Evolutionary conservation across 2,888 invertebrate species (phyloP).

Genomic region (Frankliniella fusca): DNA sequence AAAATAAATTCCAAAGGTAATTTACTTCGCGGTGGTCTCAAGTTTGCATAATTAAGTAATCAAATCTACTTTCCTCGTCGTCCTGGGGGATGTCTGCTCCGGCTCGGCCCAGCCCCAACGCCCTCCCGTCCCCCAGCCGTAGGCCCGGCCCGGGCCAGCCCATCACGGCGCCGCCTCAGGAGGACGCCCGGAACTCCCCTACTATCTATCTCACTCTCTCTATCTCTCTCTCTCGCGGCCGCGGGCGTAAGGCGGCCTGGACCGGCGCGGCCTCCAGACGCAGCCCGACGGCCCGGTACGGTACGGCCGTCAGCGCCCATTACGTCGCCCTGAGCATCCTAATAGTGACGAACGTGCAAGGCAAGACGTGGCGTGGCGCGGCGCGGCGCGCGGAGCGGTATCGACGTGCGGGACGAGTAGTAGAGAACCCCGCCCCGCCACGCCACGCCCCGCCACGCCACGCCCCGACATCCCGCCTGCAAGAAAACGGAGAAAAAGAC

Average conservation of each 20-base stretch:
- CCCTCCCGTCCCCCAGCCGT: background rate
- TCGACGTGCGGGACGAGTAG: background rate
- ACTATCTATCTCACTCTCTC: background rate
- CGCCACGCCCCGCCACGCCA: background rate
- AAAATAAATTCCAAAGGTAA: too few relatives aligned
- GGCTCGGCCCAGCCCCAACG: too few relatives aligned
- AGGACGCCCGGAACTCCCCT: background rate
- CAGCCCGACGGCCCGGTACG: background rate
- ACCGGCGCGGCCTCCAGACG: background rate
- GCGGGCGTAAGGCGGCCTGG: too few relatives aligned
- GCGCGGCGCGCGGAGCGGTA: background rate
- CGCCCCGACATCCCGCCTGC: background rate
- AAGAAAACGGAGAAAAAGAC: background rate
- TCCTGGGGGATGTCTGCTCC: background rate
- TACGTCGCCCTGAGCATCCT: background rate
- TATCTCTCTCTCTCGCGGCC: background rate
- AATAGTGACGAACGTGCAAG: slow-evolving; percentile 20
- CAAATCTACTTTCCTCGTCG: too few relatives aligned
- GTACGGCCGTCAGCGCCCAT: slow-evolving; percentile 1
- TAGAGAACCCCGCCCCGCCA: background rate
- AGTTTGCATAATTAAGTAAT: too few relatives aligned
- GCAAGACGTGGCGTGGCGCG: too few relatives aligned
- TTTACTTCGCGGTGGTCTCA: too few relatives aligned
- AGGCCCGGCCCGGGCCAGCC: background rate
- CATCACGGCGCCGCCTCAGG: background rate